Base-by-base conservation (phyloP, 2,113 vertebrate genomes). In the Solenodon paradoxus region DNA sequence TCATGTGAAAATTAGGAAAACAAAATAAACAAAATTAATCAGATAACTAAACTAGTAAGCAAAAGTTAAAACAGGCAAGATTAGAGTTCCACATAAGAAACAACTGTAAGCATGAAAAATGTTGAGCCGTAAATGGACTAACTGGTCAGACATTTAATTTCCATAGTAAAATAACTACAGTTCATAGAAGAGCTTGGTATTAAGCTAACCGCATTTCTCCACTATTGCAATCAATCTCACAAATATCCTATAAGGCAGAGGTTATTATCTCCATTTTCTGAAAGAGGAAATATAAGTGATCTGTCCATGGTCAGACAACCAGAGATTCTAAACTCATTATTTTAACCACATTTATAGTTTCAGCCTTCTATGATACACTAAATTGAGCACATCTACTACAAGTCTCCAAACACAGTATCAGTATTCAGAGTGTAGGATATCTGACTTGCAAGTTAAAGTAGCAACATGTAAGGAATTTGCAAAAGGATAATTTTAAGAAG, bases 281-380 rank as follows among this genome's bases (percentile, higher is more conserved):
- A 88, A 92, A 95, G 87, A 89, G n/a, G 30, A 96, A 93, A 97
- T 92, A n/a, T 59, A 94, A 96, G 68, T 85, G 66, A 93, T 91
- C 78, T 94, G 51, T 19, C 82, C 30, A 63, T 86, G 75, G 85
- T 42, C 57, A 93, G 79, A 89, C 57, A 91, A 91, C 45, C 75
- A 91, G 55, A 92, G 68, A 94, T n/a, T 71, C 57, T 91, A 92
- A 86, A 92, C 35, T 59, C 85, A 96, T n/a, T 69, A 77, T 96
- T 94, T 92, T 88, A 95, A 86, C 82, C 68, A 86, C 64, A 86
- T 91, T 72, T 74, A 79, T 35, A 79, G 40, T 32, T 38, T 61
- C 71, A 61, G 49, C 49, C 51, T 95, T 94, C 90, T 40, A 51
- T 49, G 66, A 40, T 80, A 85, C 42, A 53, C 45, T 90, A 40